Conservation (phyloP, 2,888 invertebrate genomes). For the Amphipoea oculea region DNA sequence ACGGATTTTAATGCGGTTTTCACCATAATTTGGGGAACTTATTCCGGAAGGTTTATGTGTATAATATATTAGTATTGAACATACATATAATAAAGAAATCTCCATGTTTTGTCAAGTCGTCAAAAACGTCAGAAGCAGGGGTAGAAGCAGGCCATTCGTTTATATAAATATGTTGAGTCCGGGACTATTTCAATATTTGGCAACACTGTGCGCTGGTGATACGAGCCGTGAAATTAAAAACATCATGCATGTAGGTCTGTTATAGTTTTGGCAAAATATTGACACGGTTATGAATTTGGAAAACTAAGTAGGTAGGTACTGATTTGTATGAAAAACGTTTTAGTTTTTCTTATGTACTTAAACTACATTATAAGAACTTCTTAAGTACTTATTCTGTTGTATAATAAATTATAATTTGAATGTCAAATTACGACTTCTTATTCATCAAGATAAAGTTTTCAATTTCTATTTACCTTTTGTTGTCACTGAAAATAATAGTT, state of each 20-base stretch:
- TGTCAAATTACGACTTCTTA: neutral
- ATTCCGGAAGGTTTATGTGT: too few relatives aligned
- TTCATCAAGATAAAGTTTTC: conserved; percentile 7
- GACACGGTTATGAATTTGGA: neutral
- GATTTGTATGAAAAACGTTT: neutral
- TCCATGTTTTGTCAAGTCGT: neutral
- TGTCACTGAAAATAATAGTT: neutral
- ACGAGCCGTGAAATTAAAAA: conserved; percentile 38
- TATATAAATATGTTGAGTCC: neutral
- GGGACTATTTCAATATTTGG: conserved; percentile 20
- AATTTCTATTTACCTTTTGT: neutral
- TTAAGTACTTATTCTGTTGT: neutral
- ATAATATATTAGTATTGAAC: too few relatives aligned
- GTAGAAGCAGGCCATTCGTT: neutral
- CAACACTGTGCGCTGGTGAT: conserved; percentile 4
- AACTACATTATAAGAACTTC: neutral
- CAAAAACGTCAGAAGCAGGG: neutral
- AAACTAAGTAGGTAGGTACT: neutral
- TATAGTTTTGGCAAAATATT: conserved; percentile 16
- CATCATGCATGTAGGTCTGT: neutral
- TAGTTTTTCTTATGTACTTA: neutral
- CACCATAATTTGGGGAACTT: too few relatives aligned
- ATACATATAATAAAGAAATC: too few relatives aligned
- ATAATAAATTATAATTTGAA: neutral
- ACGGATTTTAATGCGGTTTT: too few relatives aligned